Evolutionary conservation across 2,113 vertebrate species (phyloP), one percentile per base, ranked within the genome.

Genomic region (Aegithalos caudatus): DNA sequence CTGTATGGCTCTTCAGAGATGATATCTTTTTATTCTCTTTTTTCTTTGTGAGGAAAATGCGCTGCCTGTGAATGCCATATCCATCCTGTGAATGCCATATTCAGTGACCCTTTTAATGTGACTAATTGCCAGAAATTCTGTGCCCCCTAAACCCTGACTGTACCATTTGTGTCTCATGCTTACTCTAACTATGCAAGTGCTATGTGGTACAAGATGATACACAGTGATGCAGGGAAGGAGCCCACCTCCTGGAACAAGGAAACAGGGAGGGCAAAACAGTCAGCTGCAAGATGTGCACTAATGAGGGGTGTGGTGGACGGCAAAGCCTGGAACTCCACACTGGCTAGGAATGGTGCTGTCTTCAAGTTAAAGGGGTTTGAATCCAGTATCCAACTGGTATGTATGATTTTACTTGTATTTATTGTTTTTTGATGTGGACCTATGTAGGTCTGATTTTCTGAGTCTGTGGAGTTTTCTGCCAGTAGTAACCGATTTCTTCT

Each of bases 261-360:
- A 22, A 20, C 14, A 20, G 27, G 48, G 20, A 60, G 22, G 29
- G 25, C 44, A 67, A 40, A 50, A 21, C 22, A 22, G 17, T 8
- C 1, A 0, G 3, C 35, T 25, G 6, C 1, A 1, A 35, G 10
- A 29, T 29, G 29, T 25, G 14, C 7, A 24, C 35, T 2, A 1
- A 12, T 66, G 33, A 42, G 13, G 15, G 27, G 1, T 22, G 20
- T 2, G 2, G 78, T 40, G 17, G 45, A 21, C 25, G 62, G 42
- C 25, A 65, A 92, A 95, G 78, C 69, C 65, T 62, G 21, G 37
- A 79, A 81, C 16, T 29, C 71, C 8, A 31, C 7, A 27, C 13
- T 69, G 64, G 44, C 25, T 53, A 37, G 51, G 45, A 57, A 70
- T 72, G 3, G 25, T 54, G 8, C 11, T 8, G 0, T 19, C 35